phyloP scores from a whole-genome alignment of 1,140 invertebrate genomes.

The Octopus sinensis region DNA sequence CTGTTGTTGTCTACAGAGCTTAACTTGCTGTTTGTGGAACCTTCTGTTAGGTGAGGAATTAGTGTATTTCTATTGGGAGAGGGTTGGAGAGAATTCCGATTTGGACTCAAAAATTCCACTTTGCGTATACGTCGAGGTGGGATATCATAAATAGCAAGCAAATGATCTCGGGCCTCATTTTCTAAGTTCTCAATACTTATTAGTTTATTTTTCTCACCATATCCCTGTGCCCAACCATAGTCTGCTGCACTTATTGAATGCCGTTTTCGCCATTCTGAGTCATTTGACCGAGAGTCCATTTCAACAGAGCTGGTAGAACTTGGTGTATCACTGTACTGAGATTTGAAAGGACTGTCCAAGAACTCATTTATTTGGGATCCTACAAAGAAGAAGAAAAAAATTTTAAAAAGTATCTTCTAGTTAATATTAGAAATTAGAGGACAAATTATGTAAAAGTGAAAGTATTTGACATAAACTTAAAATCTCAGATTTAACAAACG shows the following conservation, averaged over 20 bases:
- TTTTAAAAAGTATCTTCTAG: not conserved
- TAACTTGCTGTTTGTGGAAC: too few species aligned
- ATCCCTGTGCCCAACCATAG: constrained; percentile 35
- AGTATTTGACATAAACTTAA: too few species aligned
- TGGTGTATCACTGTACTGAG: constrained; percentile 22
- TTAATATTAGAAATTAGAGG: not conserved
- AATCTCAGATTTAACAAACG: too few species aligned
- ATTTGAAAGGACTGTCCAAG: constrained; percentile 28
- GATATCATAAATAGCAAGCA: constrained; percentile 50
- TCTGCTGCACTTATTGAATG: constrained; percentile 49
- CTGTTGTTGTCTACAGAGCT: too few species aligned
- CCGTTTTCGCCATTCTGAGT: constrained; percentile 41
- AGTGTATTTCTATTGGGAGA: too few species aligned
- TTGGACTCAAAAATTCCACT: constrained; percentile 24
- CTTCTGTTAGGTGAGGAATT: too few species aligned
- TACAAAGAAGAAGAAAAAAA: constrained; percentile 22
- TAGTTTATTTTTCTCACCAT: constrained; percentile 35
- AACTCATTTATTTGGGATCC: constrained; percentile 36
- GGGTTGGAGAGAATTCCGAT: not conserved
- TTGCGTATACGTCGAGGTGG: constrained; percentile 41
- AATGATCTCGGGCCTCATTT: constrained; percentile 37
- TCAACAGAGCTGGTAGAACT: not conserved
- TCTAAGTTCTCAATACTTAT: constrained; percentile 36
- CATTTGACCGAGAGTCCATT: constrained; percentile 20
- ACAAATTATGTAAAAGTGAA: not conserved